phyloP scores from a whole-genome alignment of 2,113 vertebrate genomes.

The Chrysemys picta region DNA sequence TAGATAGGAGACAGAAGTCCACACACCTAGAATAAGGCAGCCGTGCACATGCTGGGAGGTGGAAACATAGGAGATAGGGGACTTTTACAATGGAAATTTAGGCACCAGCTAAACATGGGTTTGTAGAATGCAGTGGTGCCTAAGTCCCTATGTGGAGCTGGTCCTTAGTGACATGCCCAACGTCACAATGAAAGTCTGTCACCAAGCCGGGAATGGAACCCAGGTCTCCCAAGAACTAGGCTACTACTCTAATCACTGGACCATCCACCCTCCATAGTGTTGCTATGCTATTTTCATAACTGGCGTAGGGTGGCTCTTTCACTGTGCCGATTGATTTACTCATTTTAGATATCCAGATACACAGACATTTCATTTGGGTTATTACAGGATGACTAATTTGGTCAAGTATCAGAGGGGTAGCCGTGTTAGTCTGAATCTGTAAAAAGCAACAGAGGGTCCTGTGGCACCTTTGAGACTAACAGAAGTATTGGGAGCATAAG shows the following conservation, averaged over 20 bases:
- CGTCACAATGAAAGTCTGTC: neutral
- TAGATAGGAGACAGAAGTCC: too few relatives aligned
- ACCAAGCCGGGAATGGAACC: neutral
- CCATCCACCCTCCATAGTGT: neutral
- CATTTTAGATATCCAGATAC: neutral
- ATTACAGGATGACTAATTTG: neutral
- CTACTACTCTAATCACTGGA: neutral
- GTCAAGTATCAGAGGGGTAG: too few relatives aligned
- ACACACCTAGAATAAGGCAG: too few relatives aligned
- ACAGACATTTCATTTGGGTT: neutral
- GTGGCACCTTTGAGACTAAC: too few relatives aligned
- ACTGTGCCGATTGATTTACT: neutral
- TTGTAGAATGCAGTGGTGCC: too few relatives aligned
- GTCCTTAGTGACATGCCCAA: neutral
- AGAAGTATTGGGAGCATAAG: too few relatives aligned
- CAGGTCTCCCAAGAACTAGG: neutral
- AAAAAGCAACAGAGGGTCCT: too few relatives aligned
- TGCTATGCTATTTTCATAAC: neutral
- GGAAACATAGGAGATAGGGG: too few relatives aligned
- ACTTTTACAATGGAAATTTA: too few relatives aligned
- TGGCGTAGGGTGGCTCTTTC: neutral
- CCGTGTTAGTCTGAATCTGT: too few relatives aligned
- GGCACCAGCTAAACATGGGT: too few relatives aligned
- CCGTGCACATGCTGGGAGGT: too few relatives aligned
- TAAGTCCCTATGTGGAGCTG: neutral